Evolutionary conservation across 2,888 invertebrate genomes (phyloP), one percentile per base, ranked within the genome.

Genomic region (Orthosia cruda): DNA sequence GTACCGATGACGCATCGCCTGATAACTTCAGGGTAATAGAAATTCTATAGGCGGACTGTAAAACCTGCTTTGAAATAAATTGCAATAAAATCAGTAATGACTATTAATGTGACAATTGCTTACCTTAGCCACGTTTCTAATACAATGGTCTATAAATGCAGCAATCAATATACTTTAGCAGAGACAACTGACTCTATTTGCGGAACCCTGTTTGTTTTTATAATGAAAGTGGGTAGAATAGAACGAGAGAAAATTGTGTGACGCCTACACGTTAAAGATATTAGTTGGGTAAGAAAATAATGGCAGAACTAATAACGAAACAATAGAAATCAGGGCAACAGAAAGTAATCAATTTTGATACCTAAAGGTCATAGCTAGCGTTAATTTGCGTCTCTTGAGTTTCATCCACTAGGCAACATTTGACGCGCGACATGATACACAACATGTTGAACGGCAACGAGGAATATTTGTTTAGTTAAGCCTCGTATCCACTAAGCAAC

Each of bases 121-220:
- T 11, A 5, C 12, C 50, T 72, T 64, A 58, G 12, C 58, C 65
- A 45, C 18, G 62, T 45, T 26, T 16, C 54, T 50, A 72, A 70
- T 63, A 52, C n/a, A 50, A 26, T 76, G 32, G 65, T 61, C 80
- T 81, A 81, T 81, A 70, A 70, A 70, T 72, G 77, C 50, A 26
- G 26, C 63, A 81, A 81, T 81, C 77, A 55, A 82, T 82, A 82
- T 54, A 49, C 55, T 63, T 77, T 63, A 64, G 52, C 40, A 13
- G 47, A 79, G 54, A 32, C 55, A 52, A 54, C 26, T 32, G 26
- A 2, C 52, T 58, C 49, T 2, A 66, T 66, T 64, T 74, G 32
- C 45, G n/a, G 18, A 55, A 52, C 26, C 47, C 0, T 64, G 71
- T 67, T 81, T 67, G 47, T 76, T 71, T 67, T 58, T 32, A 63